Conservation (phyloP, 2,797 vertebrate species). For the Chelmon rostratus region DNA sequence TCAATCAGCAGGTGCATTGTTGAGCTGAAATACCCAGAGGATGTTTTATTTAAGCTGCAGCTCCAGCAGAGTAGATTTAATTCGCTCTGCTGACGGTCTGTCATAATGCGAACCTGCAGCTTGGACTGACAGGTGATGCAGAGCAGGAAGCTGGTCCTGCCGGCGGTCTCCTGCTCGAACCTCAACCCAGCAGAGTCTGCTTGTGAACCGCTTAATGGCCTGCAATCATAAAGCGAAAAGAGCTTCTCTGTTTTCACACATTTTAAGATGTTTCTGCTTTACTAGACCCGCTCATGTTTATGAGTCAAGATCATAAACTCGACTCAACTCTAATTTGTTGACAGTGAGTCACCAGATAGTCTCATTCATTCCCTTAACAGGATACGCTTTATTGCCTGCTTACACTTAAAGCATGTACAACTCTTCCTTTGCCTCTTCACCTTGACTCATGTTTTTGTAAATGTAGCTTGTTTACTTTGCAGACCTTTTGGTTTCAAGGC, state of each 20-base stretch:
- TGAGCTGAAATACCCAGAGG: neutral
- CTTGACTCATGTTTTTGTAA: neutral
- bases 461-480: slow-evolving; percentile 7
- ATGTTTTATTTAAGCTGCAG: neutral
- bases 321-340: slow-evolving; percentile 34
- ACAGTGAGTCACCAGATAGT: slow-evolving; percentile 25
- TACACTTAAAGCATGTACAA: slow-evolving; percentile 1
- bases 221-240: slow-evolving; percentile 11
- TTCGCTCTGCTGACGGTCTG: slow-evolving; percentile 14
- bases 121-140: slow-evolving; percentile 9
- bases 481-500: slow-evolving; percentile 11
- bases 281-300: slow-evolving; percentile 31
- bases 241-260: neutral
- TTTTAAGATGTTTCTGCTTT: slow-evolving; percentile 40
- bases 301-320: slow-evolving; percentile 27
- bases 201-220: slow-evolving; percentile 3
- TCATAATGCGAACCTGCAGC: slow-evolving; percentile 22
- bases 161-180: neutral
- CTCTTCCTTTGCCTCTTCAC: neutral
- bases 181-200: neutral
- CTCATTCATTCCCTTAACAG: neutral
- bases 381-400: neutral
- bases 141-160: slow-evolving; percentile 7
- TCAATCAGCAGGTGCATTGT: slow-evolving; percentile 43
- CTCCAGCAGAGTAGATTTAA: slow-evolving; percentile 10